Evolutionary conservation across 2,888 invertebrate species (phyloP).

Genomic region (Argynnis bischoffii): DNA sequence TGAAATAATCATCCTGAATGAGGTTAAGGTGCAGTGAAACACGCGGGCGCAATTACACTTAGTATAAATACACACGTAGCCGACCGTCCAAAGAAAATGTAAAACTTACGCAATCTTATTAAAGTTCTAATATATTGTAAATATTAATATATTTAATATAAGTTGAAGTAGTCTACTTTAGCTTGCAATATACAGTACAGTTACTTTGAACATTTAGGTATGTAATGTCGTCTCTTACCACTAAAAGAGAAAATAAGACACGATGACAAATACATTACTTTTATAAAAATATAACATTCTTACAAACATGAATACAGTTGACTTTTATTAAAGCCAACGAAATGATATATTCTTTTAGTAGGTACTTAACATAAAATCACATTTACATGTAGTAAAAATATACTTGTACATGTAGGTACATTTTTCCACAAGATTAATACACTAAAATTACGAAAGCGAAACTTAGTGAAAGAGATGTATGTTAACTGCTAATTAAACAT

Average conservation of each 20-base stretch:
- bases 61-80: conserved; percentile 24
- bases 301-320: conserved; percentile 8
- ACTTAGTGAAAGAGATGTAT: too few relatives aligned
- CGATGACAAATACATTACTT: background rate
- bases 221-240: background rate
- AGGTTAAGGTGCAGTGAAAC: conserved; percentile 39
- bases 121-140: background rate
- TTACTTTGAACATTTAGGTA: background rate
- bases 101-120: conserved; percentile 1
- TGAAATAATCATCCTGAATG: conserved; percentile 37
- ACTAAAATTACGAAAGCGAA: too few relatives aligned
- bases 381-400: too few relatives aligned
- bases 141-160: background rate
- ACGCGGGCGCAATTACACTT: conserved; percentile 34
- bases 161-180: too few relatives aligned
- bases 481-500: too few relatives aligned
- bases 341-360: conserved; percentile 4
- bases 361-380: conserved; percentile 1
- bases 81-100: conserved; percentile 12
- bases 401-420: too few relatives aligned
- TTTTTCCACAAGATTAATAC: too few relatives aligned
- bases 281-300: conserved; percentile 3
- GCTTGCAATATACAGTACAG: too few relatives aligned
- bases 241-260: background rate
- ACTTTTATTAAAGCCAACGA: conserved; percentile 6